Conservation (phyloP, 2,797 vertebrate species). For the Sebastes nivosus region DNA sequence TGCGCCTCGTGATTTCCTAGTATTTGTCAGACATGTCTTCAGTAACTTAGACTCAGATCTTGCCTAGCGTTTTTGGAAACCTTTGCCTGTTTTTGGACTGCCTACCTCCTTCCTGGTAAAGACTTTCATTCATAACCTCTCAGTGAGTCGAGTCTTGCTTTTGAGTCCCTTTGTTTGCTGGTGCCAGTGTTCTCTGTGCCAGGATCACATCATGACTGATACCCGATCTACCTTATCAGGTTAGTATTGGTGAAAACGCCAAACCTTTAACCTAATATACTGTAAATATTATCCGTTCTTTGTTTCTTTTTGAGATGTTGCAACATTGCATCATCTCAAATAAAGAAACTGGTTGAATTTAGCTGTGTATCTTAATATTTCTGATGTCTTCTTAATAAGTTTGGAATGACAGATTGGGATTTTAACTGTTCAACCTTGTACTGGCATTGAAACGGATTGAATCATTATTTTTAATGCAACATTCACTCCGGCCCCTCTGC, state of each 20-base stretch:
- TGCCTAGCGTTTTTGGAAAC: not conserved
- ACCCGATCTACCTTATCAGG: not conserved
- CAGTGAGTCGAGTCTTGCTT: not conserved
- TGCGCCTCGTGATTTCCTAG: too few species aligned
- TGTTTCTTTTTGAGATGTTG: not conserved
- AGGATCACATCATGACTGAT: not conserved
- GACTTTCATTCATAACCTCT: not conserved
- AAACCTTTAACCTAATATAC: not conserved
- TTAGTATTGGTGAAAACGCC: not conserved
- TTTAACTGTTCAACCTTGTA: conserved; percentile 50
- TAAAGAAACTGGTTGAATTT: not conserved
- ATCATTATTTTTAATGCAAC: conserved; percentile 41
- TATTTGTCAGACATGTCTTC: not conserved
- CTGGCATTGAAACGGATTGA: conserved; percentile 48
- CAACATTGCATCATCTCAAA: not conserved
- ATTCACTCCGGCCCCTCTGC: conserved; percentile 22
- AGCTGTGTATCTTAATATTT: not conserved
- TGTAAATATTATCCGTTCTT: not conserved
- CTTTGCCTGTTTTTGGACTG: not conserved
- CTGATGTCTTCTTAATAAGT: not conserved
- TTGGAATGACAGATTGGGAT: conserved; percentile 21
- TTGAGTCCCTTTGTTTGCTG: not conserved
- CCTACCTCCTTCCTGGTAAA: not conserved
- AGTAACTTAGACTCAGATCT: not conserved
- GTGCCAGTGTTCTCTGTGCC: not conserved